Evolutionary conservation across 2,113 vertebrate species (phyloP).

Genomic region (Etheostoma spectabile): DNA sequence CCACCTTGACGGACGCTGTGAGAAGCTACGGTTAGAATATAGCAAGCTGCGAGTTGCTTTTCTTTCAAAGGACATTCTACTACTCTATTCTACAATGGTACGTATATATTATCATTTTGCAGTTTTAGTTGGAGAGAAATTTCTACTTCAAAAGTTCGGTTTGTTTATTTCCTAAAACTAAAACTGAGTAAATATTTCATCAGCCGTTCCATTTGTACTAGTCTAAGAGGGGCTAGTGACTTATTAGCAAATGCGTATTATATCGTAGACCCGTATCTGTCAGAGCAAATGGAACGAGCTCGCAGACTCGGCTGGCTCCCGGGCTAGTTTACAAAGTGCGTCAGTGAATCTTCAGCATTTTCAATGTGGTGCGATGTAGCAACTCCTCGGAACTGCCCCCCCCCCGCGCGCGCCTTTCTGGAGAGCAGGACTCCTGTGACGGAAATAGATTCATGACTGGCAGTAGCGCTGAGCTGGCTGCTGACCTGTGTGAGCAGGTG

Average conservation of each 20-base stretch:
- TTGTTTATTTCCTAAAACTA: background rate
- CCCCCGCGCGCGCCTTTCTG: background rate
- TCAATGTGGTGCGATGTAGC: slow-evolving; percentile 13
- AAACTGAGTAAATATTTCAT: background rate
- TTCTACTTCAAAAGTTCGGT: background rate
- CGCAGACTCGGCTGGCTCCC: no score
- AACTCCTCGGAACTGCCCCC: slow-evolving; percentile 1
- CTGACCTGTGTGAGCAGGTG: slow-evolving; percentile 52
- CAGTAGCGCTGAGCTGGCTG: slow-evolving; percentile 50
- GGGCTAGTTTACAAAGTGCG: background rate
- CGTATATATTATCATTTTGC: slow-evolving; percentile 15
- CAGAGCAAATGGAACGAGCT: no score
- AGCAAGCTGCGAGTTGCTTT: background rate
- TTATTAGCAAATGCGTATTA: no score
- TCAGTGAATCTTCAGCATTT: background rate
- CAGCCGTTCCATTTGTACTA: background rate
- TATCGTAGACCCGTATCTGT: no score
- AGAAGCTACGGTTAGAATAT: slow-evolving; percentile 26
- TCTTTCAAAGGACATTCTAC: background rate
- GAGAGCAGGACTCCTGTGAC: slow-evolving; percentile 22
- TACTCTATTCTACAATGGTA: slow-evolving; percentile 59
- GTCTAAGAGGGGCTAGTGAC: no score
- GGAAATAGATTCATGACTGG: slow-evolving; percentile 64
- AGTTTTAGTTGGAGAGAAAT: background rate
- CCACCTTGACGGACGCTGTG: slow-evolving; percentile 71